Base-by-base conservation (phyloP, 1,140 invertebrate genomes). In the Cotesia chilonis region DNA sequence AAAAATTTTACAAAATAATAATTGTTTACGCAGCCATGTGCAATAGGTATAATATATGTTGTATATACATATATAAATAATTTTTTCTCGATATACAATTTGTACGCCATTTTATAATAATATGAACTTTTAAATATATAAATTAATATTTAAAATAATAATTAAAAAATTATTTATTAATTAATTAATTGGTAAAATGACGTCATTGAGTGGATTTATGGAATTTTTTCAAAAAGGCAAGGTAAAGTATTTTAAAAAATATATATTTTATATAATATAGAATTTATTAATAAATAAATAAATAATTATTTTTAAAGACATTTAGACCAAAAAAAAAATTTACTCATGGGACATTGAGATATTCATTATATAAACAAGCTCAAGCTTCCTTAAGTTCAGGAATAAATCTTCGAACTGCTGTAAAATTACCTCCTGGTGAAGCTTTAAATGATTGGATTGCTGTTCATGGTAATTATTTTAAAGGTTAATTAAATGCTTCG, bases 401-500 rank as follows among this genome's bases (percentile, higher is more conserved):
- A 3, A 94, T 98, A 68, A 97, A 98, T 89, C 88, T 98, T 65
- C 90, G 93, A 71, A 88, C 91, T 71, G 96, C 93, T 20, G 96
- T 98, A 0, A 92, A 92, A 82, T 84, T 98, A 70, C 96, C 96
- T 37, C 89, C 90, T 71, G 93, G 93, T 35, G 96, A 98, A 88
- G 93, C 95, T 86, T 82, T 95, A 4, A 95, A 96, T 84, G 96
- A 98, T 84, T 98, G 96, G 96, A 91, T 97, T 59, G 96, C 96
- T 14, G 96, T 98, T 35, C 96, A 98, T 89, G 96, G 95, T 96
- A 47, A 47, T 47, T 47, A 47, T 41, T 2, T 41, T 41, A 5
- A 41, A 17, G 17, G 0, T 17, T 0, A 17, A 17, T 17, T 41
- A 14, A 14, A 14, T 14, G 14, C 14, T 14, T 14, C 14, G 14